Conservation (phyloP, 1,140 invertebrate genomes). For the Drosophila sulfurigaster region DNA sequence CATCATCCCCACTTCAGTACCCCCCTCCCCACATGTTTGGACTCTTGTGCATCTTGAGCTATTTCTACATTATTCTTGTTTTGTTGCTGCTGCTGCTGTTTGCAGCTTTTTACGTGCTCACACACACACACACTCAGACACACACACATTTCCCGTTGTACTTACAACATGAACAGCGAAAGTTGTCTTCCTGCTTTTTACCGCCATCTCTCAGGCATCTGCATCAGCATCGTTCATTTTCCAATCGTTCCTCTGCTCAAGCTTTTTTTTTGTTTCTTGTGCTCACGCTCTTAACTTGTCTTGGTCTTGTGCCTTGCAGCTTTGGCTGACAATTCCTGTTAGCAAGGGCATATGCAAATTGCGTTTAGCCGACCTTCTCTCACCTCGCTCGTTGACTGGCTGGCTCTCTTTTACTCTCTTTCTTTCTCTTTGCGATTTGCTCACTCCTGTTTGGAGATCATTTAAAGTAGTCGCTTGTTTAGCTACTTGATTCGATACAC, state of each 20-base stretch:
- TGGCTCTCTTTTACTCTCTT: background rate
- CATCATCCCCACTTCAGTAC: conserved; percentile 6
- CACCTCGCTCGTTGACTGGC: conserved; percentile 19
- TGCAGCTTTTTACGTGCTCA: conserved; percentile 29
- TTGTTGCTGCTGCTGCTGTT: conserved; percentile 23
- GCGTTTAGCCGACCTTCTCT: conserved; percentile 47
- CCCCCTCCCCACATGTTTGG: background rate
- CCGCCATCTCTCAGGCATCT: background rate
- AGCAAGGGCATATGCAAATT: conserved; percentile 64
- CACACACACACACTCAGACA: background rate
- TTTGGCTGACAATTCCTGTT: conserved; percentile 40
- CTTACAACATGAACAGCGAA: conserved; percentile 66
- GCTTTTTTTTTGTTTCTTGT: background rate
- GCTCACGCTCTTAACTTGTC: conserved; percentile 23
- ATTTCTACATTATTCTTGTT: conserved; percentile 28
- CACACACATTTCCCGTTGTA: conserved; percentile 59
- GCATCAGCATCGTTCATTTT: conserved; percentile 17
- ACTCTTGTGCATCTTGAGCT: conserved; percentile 23
- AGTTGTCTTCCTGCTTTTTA: conserved; percentile 75
- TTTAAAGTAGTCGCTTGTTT: background rate
- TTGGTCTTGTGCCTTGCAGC: conserved; percentile 12
- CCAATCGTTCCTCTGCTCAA: conserved; percentile 6
- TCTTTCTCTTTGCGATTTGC: background rate
- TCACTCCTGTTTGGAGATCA: conserved; percentile 12
- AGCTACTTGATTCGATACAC: too few species aligned